Base-by-base conservation (phyloP, 53 echinoderm and acorn worm species). In the Hippasteria phrygiana region DNA sequence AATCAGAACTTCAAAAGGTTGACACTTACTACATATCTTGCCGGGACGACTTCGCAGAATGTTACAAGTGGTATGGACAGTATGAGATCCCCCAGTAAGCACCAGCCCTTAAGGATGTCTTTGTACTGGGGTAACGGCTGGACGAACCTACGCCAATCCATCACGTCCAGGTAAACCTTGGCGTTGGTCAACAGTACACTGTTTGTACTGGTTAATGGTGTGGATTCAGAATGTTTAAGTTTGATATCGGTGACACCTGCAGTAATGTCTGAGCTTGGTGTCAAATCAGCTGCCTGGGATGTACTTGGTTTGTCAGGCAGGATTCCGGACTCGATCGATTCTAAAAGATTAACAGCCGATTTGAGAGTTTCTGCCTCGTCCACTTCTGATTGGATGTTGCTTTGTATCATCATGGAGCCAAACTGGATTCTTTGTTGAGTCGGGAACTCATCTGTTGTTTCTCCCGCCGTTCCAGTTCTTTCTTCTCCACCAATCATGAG, bases 141-240 rank as follows among this genome's bases (percentile, higher is more conserved):
- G 4, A 97, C 88, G 24, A 93, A 97, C 1, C 95, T 85, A 12
- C 92, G 84, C 97, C 97, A 97, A 59, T 95, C 96, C 33, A 87
- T 54, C 32, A 89, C 80, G 56, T 95, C 90, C 11, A 80, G 73
- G 43, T 82, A 90, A 29, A 90, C 90, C 3, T 2, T 55, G 14
- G 43, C 38, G 1, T 27, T 65, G 24, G 43, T 22, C 4, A 10
- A 10, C 0, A 7, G 20, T 8, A 37, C 4, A n/a, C n/a, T n/a
- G n/a, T n/a, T n/a, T n/a, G n/a, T n/a, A n/a, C n/a, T n/a, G n/a
- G n/a, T n/a, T n/a, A n/a, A n/a, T n/a, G 2, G 22, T 38, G 79
- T 36, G 11, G 33, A n/a, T 36, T 11, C 18, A 38, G 78, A 33
- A 3, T 5, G 47, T 3, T 45, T 4, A 4, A 26, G 79, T 4